Evolutionary conservation across 2,113 vertebrate genomes (phyloP).

Genomic region (Clarias macrocephalus): DNA sequence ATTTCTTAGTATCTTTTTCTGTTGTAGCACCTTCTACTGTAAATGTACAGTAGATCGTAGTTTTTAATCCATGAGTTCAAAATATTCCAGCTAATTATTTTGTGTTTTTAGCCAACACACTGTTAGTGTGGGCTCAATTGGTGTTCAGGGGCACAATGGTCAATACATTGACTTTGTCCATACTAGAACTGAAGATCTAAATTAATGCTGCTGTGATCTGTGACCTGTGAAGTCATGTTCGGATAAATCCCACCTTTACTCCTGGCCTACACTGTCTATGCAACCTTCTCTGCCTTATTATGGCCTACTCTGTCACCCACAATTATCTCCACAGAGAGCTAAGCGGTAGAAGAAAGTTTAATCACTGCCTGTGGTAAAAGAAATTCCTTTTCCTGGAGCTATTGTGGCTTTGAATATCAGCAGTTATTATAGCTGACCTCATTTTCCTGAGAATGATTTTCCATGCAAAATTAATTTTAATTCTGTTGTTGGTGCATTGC

Average conservation of each 20-base stretch:
- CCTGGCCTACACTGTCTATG: constrained; percentile 15
- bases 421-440: constrained; percentile 38
- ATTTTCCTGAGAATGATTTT: constrained; percentile 28
- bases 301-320: constrained; percentile 41
- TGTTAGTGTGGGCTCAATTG: not conserved
- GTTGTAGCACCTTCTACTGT: not conserved
- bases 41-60: not conserved
- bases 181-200: constrained; percentile 33
- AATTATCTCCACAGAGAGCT: constrained; percentile 40
- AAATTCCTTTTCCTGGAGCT: constrained; percentile 40
- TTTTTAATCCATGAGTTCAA: not conserved
- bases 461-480: constrained; percentile 20
- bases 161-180: constrained; percentile 4
- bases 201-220: constrained; percentile 23
- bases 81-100: not conserved
- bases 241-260: constrained; percentile 34
- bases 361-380: constrained; percentile 47
- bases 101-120: not conserved
- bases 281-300: not conserved
- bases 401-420: constrained; percentile 21
- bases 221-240: not conserved
- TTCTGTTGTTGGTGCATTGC: constrained; percentile 19
- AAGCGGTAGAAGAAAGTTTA: constrained; percentile 39
- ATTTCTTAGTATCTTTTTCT: not conserved
- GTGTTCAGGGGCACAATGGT: not conserved